Conservation (phyloP, 2,797 vertebrate genomes). For the Sphenodon punctatus region DNA sequence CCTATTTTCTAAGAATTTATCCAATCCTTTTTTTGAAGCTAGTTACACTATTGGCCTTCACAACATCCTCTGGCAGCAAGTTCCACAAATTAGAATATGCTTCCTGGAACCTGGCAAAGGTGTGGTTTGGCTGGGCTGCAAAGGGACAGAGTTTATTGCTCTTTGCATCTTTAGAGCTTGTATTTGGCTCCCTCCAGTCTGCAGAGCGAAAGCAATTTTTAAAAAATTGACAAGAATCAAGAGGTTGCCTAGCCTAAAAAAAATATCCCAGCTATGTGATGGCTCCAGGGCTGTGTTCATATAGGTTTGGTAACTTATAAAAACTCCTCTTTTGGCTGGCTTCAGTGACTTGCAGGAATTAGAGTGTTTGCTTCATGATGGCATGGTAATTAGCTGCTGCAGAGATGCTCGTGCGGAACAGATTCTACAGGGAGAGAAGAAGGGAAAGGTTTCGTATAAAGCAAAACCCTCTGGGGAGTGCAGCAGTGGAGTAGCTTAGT, state of each 20-base stretch:
- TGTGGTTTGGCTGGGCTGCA: background rate
- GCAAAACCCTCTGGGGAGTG: accelerated
- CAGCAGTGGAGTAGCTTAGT: background rate
- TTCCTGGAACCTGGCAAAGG: background rate
- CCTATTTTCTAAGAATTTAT: no score
- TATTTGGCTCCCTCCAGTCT: background rate
- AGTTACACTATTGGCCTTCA: no score
- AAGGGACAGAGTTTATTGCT: background rate
- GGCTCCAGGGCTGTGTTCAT: background rate
- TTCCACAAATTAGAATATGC: background rate
- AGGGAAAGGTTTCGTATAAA: background rate
- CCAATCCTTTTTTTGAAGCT: no score
- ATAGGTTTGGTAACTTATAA: background rate
- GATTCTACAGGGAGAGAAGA: conserved; percentile 39
- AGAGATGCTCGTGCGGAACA: conserved; percentile 42
- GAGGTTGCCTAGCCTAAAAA: background rate
- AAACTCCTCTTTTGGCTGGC: conserved; percentile 38
- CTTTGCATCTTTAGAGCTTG: background rate
- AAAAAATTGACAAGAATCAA: background rate
- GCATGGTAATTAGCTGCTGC: conserved; percentile 31
- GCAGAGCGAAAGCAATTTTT: background rate
- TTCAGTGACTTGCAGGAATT: conserved; percentile 58
- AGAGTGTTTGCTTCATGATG: conserved; percentile 3
- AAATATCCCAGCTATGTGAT: background rate
- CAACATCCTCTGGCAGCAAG: no score